These are phyloP conservation scores for Temnothorax rugatulus DNA, from an alignment of 2,888 invertebrate species.

Conservation along the genomic window DNA sequence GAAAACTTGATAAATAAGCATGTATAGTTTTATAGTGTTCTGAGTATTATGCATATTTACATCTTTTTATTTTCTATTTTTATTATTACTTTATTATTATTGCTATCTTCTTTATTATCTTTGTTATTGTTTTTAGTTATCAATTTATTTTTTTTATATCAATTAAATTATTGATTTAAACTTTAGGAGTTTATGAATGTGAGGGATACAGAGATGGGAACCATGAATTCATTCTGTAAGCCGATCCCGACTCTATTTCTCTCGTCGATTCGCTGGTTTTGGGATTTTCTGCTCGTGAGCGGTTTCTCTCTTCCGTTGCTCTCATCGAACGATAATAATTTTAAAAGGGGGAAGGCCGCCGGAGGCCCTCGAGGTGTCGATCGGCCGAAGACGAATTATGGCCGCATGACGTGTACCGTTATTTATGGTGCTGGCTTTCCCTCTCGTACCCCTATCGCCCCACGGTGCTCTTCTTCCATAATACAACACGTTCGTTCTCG, in stretches of 20 bases:
- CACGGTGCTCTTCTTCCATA: conserved; percentile 34
- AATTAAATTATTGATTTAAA: not conserved
- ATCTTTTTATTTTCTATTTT: not conserved
- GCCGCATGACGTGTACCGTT: conserved; percentile 77
- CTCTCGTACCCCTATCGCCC: conserved; percentile 38
- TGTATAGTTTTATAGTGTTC: not conserved
- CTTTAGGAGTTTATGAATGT: not conserved
- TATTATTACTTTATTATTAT: not conserved
- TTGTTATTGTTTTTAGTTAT: not conserved
- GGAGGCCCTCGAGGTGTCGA: conserved; percentile 75
- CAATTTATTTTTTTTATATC: not conserved
- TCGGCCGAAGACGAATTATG: conserved; percentile 80
- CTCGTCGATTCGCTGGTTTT: conserved; percentile 53
- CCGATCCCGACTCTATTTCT: not conserved
- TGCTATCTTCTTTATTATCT: not conserved
- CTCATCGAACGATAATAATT: conserved; percentile 71
- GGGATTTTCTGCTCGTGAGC: conserved; percentile 36
- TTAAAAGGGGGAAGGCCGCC: conserved; percentile 68
- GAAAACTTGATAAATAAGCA: not conserved
- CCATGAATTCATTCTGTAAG: not conserved
- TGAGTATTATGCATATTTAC: not conserved
- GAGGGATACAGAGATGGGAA: not conserved
- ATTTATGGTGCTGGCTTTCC: conserved; percentile 72
- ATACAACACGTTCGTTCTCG: conserved; percentile 36
- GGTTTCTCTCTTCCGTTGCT: conserved; percentile 52